These are phyloP conservation scores for Phthorimaea operculella DNA, from an alignment of 1,140 invertebrate species.

Conservation along the genomic window DNA sequence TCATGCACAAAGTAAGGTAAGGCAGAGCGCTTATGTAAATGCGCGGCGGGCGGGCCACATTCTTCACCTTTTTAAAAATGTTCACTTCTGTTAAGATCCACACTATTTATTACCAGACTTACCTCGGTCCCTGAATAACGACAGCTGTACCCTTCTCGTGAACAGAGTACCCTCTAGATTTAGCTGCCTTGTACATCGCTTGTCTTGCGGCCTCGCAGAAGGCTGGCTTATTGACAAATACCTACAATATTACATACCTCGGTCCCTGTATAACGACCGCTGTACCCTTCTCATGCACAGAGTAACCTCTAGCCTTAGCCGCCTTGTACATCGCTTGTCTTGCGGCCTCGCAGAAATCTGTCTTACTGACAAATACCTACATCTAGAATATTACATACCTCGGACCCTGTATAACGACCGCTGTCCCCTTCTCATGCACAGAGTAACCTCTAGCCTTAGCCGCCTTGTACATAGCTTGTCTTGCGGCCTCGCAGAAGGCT, in stretches of 20 bases:
- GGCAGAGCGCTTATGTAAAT: too few species aligned
- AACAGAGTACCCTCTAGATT: conserved; percentile 67
- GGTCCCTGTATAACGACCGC: conserved; percentile 92
- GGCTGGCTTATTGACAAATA: too few species aligned
- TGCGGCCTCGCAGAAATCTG: conserved; percentile 73
- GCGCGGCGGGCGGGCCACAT: too few species aligned
- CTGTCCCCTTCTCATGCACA: conserved; percentile 78
- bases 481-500: conserved; percentile 81
- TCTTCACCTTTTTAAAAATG: too few species aligned
- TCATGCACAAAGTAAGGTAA: conserved; percentile 68
- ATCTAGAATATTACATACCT: too few species aligned
- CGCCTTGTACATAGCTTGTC: conserved; percentile 75
- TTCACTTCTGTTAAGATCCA: too few species aligned
- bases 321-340: conserved; percentile 76
- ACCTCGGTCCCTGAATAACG: conserved; percentile 86
- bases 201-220: conserved; percentile 74
- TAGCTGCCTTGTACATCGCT: conserved; percentile 75
- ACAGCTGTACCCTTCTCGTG: conserved; percentile 85
- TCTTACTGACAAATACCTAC: too few species aligned
- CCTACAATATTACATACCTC: too few species aligned
- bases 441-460: conserved; percentile 71
- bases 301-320: conserved; percentile 70
- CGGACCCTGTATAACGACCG: conserved; percentile 94
- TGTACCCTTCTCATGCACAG: conserved; percentile 77
- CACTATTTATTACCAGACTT: too few species aligned